These are phyloP conservation scores for Neopipo cinnamomea DNA, from an alignment of 2,113 vertebrate genomes.

Conservation along the genomic window DNA sequence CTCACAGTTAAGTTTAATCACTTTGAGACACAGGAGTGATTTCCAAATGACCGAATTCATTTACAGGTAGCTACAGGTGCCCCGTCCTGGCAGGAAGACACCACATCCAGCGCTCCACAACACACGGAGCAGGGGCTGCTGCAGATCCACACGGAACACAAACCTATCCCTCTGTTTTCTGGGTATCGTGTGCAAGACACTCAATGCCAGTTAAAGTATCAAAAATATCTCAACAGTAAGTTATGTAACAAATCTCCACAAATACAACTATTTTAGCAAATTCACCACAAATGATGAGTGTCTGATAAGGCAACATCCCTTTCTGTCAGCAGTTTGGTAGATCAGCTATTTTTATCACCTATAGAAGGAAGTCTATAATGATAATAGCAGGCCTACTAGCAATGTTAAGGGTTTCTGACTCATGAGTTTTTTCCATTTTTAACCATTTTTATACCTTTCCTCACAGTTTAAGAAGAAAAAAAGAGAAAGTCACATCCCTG, in stretches of 20 bases:
- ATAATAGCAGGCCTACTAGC: not conserved
- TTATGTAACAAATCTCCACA: not conserved
- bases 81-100: not conserved
- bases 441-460: not conserved
- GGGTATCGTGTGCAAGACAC: not conserved
- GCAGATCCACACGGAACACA: not conserved
- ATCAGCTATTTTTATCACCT: not conserved
- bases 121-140: not conserved
- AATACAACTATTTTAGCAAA: not conserved
- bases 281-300: not conserved
- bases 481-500: not conserved
- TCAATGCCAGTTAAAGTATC: not conserved
- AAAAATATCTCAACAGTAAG: not conserved
- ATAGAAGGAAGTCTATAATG: not conserved
- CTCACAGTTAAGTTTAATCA: not conserved
- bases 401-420: not conserved
- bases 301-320: not conserved
- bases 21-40: not conserved
- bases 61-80: not conserved
- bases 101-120: not conserved
- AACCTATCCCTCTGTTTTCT: not conserved
- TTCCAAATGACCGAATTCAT: not conserved
- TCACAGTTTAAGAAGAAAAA: not conserved
- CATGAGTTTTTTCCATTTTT: not conserved
- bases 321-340: not conserved